Percentiles rank a stretch among this genome's conserved stretches.
These are phyloP conservation scores for Eciton burchellii DNA, from an alignment of 1,140 invertebrate genomes.

Conservation along the genomic window DNA sequence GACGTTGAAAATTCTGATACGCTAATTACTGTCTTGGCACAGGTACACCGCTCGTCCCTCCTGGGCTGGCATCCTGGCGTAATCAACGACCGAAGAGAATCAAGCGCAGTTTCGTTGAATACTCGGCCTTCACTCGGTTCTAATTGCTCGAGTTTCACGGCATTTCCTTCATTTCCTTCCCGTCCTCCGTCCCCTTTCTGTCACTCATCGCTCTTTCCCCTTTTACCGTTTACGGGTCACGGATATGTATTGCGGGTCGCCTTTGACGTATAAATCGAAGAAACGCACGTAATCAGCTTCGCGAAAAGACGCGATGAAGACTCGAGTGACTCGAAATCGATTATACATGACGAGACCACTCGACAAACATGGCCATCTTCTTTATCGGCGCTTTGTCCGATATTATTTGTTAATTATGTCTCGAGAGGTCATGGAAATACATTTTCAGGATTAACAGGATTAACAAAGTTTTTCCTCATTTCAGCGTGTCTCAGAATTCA, in stretches of 20 bases:
- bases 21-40: constrained; percentile 40
- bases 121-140: constrained; percentile 52
- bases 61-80: constrained; percentile 13
- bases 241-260: constrained; percentile 34
- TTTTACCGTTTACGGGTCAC: constrained; percentile 28
- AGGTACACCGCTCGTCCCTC: constrained; percentile 23
- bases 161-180: constrained; percentile 32
- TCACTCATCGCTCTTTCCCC: background rate
- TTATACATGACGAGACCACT: background rate
- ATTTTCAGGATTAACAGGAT: background rate
- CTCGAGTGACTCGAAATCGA: background rate
- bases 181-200: background rate
- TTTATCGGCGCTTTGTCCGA: too few species aligned
- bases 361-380: background rate
- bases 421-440: background rate
- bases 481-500: background rate
- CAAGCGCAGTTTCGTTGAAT: constrained; percentile 57
- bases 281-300: constrained; percentile 34
- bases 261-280: constrained; percentile 53
- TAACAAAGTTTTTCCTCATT: background rate
- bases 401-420: background rate
- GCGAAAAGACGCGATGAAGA: background rate
- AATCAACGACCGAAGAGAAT: constrained; percentile 55
- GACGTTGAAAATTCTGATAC: constrained; percentile 48
- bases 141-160: constrained; percentile 60